These are phyloP conservation scores for Epirrita christyi DNA, from an alignment of 2,888 invertebrate genomes.

Conservation along the genomic window DNA sequence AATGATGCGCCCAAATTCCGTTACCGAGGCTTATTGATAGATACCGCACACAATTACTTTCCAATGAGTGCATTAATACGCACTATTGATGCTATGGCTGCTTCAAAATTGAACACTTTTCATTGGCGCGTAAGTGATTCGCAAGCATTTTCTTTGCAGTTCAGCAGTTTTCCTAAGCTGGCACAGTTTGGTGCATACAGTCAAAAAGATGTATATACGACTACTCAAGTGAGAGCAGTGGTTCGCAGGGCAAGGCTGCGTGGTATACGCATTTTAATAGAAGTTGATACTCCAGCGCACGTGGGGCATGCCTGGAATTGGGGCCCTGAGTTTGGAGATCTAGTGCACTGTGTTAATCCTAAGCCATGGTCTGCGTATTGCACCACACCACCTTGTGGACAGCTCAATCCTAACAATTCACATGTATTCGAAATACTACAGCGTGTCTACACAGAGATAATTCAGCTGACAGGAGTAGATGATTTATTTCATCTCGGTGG, in stretches of 20 bases:
- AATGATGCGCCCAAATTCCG: conserved; percentile 90
- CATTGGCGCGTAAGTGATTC: conserved; percentile 96
- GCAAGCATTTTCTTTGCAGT: conserved; percentile 94
- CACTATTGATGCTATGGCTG: conserved; percentile 93
- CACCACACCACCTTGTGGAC: conserved; percentile 93
- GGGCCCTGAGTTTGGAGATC: conserved; percentile 88
- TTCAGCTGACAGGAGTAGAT: conserved; percentile 89
- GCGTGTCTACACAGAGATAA: conserved; percentile 89
- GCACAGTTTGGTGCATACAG: conserved; percentile 92
- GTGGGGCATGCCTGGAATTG: conserved; percentile 93
- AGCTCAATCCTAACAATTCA: conserved; percentile 90
- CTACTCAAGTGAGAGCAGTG: conserved; percentile 88
- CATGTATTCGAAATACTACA: conserved; percentile 88
- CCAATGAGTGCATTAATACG: conserved; percentile 88
- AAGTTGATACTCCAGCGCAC: conserved; percentile 95
- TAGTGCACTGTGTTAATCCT: conserved; percentile 89
- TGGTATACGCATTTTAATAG: conserved; percentile 93
- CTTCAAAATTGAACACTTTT: conserved; percentile 94
- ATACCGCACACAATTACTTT: conserved; percentile 95
- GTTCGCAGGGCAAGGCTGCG: conserved; percentile 90
- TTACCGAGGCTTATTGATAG: conserved; percentile 94
- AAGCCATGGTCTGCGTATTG: conserved; percentile 89
- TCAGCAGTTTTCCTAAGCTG: conserved; percentile 89
- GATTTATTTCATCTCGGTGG: conserved; percentile 93
- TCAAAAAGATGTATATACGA: conserved; percentile 88